Evolutionary conservation across 53 echinoderm and acorn worm genomes (phyloP).

Genomic region (Temnopleurus reevesii): DNA sequence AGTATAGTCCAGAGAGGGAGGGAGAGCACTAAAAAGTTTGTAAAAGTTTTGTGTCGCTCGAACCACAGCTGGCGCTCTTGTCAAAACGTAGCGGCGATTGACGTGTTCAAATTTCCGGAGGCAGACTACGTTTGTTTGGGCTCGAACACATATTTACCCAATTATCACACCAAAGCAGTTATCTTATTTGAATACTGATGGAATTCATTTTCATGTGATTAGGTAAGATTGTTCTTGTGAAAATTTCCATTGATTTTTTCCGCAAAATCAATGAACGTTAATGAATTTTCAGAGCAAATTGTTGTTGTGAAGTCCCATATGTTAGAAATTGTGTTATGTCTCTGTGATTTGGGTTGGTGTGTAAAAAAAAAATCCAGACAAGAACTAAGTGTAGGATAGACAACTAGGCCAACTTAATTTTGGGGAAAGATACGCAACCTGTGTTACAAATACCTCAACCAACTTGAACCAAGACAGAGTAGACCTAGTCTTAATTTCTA

Average conservation of each 20-base stretch:
- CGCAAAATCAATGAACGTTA: neutral
- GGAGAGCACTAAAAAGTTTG: too few species aligned
- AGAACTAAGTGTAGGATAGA: too few species aligned
- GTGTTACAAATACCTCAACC: neutral
- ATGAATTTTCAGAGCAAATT: neutral
- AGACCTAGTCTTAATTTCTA: neutral
- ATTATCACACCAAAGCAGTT: neutral
- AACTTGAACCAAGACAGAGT: neutral
- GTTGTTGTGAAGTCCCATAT: neutral
- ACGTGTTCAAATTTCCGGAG: conserved; percentile 12
- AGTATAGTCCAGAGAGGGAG: too few species aligned
- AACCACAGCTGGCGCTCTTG: too few species aligned
- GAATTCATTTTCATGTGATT: too few species aligned
- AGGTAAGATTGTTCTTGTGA: neutral
- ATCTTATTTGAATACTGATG: neutral
- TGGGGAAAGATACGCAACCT: too few species aligned
- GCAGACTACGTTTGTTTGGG: neutral
- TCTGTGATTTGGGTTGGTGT: neutral
- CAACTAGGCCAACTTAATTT: too few species aligned
- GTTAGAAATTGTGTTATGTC: neutral
- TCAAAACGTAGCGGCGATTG: neutral
- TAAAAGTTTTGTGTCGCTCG: too few species aligned
- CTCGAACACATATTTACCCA: neutral
- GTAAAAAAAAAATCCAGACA: neutral
- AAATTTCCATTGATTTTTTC: neutral